These are phyloP conservation scores for Caenorhabditis afra DNA, from an alignment of 2,888 invertebrate genomes.

Conservation along the genomic window DNA sequence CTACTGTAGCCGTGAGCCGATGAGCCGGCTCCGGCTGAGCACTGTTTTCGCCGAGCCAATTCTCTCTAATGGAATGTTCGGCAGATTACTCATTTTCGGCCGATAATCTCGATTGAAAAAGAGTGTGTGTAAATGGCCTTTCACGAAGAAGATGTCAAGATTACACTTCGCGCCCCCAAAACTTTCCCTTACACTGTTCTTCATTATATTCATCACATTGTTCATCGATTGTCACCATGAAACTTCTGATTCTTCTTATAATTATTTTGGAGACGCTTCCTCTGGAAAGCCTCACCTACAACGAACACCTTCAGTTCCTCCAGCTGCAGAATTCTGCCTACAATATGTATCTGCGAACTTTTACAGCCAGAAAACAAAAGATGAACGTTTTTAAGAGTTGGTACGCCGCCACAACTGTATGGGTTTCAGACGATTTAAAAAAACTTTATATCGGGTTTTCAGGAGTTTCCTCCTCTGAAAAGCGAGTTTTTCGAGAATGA, in stretches of 20 bases:
- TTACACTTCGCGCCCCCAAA: conserved; percentile 3
- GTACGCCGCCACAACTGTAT: conserved; percentile 50
- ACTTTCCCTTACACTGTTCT: conserved; percentile 10
- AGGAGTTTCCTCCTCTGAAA: conserved; percentile 54
- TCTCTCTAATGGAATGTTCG: conserved; percentile 34
- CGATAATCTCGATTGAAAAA: conserved; percentile 7
- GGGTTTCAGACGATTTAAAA: too few relatives aligned
- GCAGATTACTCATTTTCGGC: conserved; percentile 34
- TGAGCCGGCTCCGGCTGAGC: conserved; percentile 27
- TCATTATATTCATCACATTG: conserved; percentile 3
- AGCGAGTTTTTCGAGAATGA: conserved; percentile 56
- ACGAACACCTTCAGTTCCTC: conserved; percentile 52
- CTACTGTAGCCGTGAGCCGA: conserved; percentile 48
- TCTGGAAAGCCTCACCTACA: conserved; percentile 41
- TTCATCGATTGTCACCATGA: conserved; percentile 20
- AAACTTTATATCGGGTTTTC: too few relatives aligned
- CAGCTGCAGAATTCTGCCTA: conserved; percentile 53
- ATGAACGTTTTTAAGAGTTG: conserved; percentile 45
- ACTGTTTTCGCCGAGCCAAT: conserved; percentile 35
- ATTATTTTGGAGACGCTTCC: conserved; percentile 21
- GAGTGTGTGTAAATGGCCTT: conserved; percentile 9
- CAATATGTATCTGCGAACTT: conserved; percentile 45
- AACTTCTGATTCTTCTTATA: conserved; percentile 15
- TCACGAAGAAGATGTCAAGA: conserved; percentile 7
- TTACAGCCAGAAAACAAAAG: conserved; percentile 37